These are phyloP conservation scores for Actinemys pallida DNA, from an alignment of 2,113 vertebrate genomes.

Conservation along the genomic window DNA sequence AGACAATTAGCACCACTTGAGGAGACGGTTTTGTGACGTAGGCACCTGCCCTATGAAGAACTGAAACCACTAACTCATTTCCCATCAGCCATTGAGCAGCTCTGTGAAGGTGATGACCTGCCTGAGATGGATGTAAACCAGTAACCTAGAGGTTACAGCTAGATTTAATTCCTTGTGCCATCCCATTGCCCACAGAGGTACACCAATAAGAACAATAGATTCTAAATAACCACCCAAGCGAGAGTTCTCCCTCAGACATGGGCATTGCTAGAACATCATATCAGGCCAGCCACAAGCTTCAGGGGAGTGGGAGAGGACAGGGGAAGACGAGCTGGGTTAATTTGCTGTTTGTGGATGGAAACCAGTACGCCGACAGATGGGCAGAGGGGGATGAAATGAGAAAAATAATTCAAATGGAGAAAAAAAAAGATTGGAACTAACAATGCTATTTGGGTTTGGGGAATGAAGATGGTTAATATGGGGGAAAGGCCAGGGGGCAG, in stretches of 20 bases:
- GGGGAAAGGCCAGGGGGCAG: not conserved
- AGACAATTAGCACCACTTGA: not conserved
- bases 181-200: not conserved
- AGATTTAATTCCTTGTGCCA: not conserved
- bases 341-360: not conserved
- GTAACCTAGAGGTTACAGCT: not conserved
- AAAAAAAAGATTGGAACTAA: conserved; percentile 29
- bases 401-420: not conserved
- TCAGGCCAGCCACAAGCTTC: not conserved
- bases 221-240: not conserved
- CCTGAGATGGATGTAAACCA: not conserved
- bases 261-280: not conserved
- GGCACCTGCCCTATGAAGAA: not conserved
- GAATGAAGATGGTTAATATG: not conserved
- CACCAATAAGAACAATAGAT: not conserved
- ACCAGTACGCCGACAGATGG: not conserved
- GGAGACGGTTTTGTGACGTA: not conserved
- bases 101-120: not conserved
- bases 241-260: not conserved
- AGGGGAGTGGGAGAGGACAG: not conserved
- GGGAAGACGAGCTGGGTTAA: not conserved
- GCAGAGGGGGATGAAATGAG: not conserved
- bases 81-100: not conserved
- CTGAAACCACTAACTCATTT: not conserved
- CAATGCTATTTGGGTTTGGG: not conserved